Conservation (phyloP, 2,888 invertebrate genomes). For the Nesidiocoris tenuis region DNA sequence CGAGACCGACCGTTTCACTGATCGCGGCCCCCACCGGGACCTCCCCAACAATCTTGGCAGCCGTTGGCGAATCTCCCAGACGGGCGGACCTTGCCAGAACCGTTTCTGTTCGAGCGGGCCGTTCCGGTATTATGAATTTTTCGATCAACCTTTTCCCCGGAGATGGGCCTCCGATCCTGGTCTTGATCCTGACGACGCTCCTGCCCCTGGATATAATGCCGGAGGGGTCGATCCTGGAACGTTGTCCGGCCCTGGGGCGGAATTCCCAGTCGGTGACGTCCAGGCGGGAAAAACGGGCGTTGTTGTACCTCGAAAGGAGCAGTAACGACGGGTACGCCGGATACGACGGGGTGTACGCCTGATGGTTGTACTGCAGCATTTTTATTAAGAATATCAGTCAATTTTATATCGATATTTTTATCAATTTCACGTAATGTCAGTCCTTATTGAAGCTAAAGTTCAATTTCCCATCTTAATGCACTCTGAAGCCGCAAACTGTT, state of each 20-base stretch:
- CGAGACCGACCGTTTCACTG: constrained; percentile 20
- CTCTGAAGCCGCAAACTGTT: too few relatives aligned
- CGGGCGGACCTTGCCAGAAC: not conserved
- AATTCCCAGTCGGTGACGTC: constrained; percentile 32
- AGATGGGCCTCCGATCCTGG: constrained; percentile 61
- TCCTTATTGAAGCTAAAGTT: too few relatives aligned
- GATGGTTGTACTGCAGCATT: not conserved
- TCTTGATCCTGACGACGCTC: constrained; percentile 72
- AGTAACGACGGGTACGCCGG: constrained; percentile 6
- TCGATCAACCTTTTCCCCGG: constrained; percentile 74
- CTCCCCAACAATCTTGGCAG: constrained; percentile 14
- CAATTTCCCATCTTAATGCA: too few relatives aligned
- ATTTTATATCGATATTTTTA: too few relatives aligned
- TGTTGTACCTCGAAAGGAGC: constrained; percentile 1
- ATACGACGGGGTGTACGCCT: not conserved
- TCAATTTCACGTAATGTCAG: too few relatives aligned
- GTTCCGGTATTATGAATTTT: constrained; percentile 68
- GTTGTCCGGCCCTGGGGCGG: not conserved
- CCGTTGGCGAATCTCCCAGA: constrained; percentile 4
- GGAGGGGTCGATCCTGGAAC: constrained; percentile 16
- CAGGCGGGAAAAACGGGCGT: constrained; percentile 7
- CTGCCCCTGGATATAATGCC: constrained; percentile 59
- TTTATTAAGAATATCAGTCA: too few relatives aligned
- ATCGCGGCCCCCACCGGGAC: constrained; percentile 8
- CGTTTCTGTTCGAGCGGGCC: not conserved